Conservation (phyloP, 1,140 invertebrate species). For the Pollicipes pollicipes region DNA sequence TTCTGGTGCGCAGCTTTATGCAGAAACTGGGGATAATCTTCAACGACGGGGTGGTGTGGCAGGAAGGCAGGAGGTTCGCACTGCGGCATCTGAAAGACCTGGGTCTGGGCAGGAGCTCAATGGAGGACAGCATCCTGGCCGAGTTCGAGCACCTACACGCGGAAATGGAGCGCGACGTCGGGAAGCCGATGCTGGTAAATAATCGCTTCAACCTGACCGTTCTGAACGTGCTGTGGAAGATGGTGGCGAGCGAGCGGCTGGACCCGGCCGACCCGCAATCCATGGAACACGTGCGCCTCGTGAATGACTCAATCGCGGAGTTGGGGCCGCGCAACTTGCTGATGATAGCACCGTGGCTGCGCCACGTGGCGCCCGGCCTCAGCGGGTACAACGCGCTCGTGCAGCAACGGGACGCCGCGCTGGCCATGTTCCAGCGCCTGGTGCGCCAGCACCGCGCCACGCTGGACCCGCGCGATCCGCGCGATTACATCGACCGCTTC, state of each 20-base stretch:
- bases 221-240: conserved; percentile 15
- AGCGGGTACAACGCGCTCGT: conserved; percentile 12
- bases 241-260: conserved; percentile 8
- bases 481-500: conserved; percentile 30
- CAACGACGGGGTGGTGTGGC: conserved; percentile 5
- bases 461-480: conserved; percentile 22
- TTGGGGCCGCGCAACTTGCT: conserved; percentile 4
- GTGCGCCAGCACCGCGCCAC: conserved; percentile 24
- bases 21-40: conserved; percentile 7
- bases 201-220: conserved; percentile 13
- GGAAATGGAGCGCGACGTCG: background rate
- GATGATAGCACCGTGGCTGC: conserved; percentile 23
- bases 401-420: conserved; percentile 3
- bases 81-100: conserved; percentile 42
- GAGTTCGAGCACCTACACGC: conserved; percentile 27
- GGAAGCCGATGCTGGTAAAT: conserved; percentile 2
- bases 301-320: background rate
- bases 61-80: conserved; percentile 9
- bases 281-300: background rate
- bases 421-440: conserved; percentile 13
- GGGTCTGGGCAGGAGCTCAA: conserved; percentile 50
- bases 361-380: conserved; percentile 25
- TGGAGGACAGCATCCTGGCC: conserved; percentile 48
- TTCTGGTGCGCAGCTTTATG: background rate
- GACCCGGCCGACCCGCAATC: background rate